These are phyloP conservation scores for Plectus sambesii DNA, from an alignment of 1,140 invertebrate genomes.

Conservation along the genomic window DNA sequence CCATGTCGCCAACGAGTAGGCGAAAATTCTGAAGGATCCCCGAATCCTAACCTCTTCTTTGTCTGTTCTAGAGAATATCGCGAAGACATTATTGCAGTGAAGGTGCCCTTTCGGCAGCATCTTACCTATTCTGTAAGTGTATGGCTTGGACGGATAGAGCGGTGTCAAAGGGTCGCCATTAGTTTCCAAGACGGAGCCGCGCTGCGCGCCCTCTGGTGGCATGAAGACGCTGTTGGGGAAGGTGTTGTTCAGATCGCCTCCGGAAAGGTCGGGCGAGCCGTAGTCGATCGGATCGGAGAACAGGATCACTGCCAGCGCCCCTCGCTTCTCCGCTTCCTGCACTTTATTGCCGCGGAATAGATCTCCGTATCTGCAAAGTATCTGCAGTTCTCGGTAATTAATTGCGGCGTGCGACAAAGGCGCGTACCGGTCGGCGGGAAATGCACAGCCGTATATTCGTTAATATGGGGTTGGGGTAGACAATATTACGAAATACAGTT, in stretches of 20 bases:
- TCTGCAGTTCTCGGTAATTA: no score
- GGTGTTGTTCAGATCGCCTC: no score
- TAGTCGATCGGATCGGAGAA: conserved; percentile 2
- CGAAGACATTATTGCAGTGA: no score
- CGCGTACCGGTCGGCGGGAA: no score
- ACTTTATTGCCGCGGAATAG: neutral
- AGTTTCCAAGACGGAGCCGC: neutral
- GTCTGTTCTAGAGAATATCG: no score
- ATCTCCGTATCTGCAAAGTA: neutral
- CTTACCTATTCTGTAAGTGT: neutral
- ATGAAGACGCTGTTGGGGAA: neutral
- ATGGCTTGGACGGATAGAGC: neutral
- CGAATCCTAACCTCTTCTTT: neutral
- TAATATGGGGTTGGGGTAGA: no score
- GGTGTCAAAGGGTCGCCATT: conserved; percentile 1
- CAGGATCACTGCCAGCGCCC: neutral
- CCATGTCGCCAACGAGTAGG: no score
- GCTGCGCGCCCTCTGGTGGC: neutral
- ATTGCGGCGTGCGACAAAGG: no score
- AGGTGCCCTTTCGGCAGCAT: no score
- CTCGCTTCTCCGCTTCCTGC: neutral
- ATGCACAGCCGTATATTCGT: no score
- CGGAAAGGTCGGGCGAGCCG: conserved; percentile 1
- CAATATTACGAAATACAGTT: no score
- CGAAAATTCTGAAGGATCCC: neutral